Percentiles rank a stretch among this genome's conserved stretches.
Evolutionary conservation across 1,140 invertebrate species (phyloP).

Genomic region (Drosophila pallidifrons): DNA sequence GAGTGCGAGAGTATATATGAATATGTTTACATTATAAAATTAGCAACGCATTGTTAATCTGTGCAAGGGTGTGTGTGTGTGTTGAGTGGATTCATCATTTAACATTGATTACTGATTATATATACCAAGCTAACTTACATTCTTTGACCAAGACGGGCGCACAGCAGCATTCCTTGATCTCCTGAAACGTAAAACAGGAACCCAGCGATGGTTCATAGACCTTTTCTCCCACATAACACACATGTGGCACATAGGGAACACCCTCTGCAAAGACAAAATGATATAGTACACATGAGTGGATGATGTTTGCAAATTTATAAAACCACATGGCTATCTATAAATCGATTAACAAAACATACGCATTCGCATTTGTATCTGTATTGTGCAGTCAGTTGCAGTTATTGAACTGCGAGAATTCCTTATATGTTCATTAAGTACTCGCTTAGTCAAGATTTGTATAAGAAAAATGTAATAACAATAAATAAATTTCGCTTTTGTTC

Average conservation of each 20-base stretch:
- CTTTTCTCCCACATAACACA: constrained; percentile 87
- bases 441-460: constrained; percentile 1
- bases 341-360: constrained; percentile 7
- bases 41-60: constrained; percentile 75
- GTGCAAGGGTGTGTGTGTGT: constrained; percentile 32
- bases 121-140: constrained; percentile 85
- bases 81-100: constrained; percentile 39
- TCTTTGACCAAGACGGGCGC: constrained; percentile 86
- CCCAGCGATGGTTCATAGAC: constrained; percentile 86
- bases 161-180: constrained; percentile 88
- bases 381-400: neutral
- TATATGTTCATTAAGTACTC: neutral
- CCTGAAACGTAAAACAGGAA: constrained; percentile 87
- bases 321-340: constrained; percentile 17
- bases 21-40: constrained; percentile 76
- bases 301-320: constrained; percentile 1
- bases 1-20: constrained; percentile 42
- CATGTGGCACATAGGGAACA: constrained; percentile 88
- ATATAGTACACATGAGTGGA: constrained; percentile 2
- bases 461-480: neutral
- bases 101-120: constrained; percentile 33
- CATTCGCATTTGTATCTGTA: neutral
- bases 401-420: neutral
- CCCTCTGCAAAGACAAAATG: constrained; percentile 85
- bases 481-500: no score